Evolutionary conservation across 2,888 invertebrate genomes (phyloP).

Genomic region (Trachelus iudaicus): DNA sequence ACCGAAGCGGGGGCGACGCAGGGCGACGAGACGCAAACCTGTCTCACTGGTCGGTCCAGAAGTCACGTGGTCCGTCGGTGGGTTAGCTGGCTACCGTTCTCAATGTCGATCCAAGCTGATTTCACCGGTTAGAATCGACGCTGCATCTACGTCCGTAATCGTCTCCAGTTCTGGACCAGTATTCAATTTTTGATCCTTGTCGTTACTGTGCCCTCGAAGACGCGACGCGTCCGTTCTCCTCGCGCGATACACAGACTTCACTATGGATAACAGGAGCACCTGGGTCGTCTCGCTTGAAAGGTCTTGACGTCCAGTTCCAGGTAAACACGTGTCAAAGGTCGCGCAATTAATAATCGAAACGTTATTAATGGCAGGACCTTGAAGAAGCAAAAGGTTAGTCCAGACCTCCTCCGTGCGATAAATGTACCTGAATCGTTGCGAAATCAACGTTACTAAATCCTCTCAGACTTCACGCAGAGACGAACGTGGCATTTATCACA

Average conservation of each 20-base stretch:
- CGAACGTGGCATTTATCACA: neutral
- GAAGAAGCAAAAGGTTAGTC: neutral
- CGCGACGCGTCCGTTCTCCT: neutral
- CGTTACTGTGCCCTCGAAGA: neutral
- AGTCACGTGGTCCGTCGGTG: constrained; percentile 8
- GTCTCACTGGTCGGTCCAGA: neutral
- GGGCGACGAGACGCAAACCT: neutral
- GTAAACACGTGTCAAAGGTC: constrained; percentile 11
- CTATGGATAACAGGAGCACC: neutral
- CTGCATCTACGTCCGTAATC: constrained; percentile 15
- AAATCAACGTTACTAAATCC: neutral
- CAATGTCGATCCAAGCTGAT: constrained; percentile 29
- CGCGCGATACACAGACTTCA: neutral
- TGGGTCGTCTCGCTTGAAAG: neutral
- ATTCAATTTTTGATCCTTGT: neutral
- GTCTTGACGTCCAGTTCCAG: neutral
- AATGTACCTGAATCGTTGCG: neutral
- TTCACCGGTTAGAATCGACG: constrained; percentile 34
- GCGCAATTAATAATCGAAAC: constrained; percentile 17
- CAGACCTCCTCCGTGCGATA: neutral
- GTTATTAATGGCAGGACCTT: constrained; percentile 16
- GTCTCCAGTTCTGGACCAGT: neutral
- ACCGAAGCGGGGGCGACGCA: neutral
- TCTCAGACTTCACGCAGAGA: neutral
- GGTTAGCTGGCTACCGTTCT: constrained; percentile 28